Evolutionary conservation across 2,888 invertebrate species (phyloP), one percentile per base, ranked within the genome.

Genomic region (Bedellia somnulentella): DNA sequence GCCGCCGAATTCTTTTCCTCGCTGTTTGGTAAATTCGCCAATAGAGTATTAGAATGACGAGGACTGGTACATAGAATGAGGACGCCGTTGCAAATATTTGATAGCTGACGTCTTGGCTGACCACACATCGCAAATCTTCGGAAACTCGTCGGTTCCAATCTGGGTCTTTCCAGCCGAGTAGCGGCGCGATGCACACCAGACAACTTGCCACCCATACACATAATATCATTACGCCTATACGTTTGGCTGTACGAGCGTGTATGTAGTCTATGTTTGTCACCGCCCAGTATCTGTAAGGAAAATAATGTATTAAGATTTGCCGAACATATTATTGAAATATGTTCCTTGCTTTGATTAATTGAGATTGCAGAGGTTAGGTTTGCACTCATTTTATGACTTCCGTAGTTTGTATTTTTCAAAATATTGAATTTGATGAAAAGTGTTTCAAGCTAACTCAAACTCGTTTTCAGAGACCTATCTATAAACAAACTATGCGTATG

Each of bases 21-120:
- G 95, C 95, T 4, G 93, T 90, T 61, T 91, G 86, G 70, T 89
- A 87, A 78, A 88, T 94, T 56, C 90, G 82, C 87, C 90, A 92
- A 73, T 95, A 95, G 27, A 95, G 80, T 48, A 91, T 82, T 42
- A 95, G 80, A 53, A 96, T 93, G 31, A 92, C 85, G 37, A 89
- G 76, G 27, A 94, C 81, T 15, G 95, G 95, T 39, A 92, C 82
- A 61, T 93, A 95, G 68, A 95, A 95, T 22, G 93, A 93, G 16
- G 90, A 89, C 16, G 88, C 84, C 0, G 93, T 94, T 17, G 93
- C 93, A 53, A 93, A 93, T 51, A 93, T 85, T 71, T 93, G 90
- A 54, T 86, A 87, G 38, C 84, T 83, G 37, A 88, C 79, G 49
- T 91, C 90, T 55, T 93, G 93, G 48, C 89, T 91, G 42, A 94